Base-by-base conservation (phyloP, 2,888 invertebrate species). In the Trisateles emortualis region DNA sequence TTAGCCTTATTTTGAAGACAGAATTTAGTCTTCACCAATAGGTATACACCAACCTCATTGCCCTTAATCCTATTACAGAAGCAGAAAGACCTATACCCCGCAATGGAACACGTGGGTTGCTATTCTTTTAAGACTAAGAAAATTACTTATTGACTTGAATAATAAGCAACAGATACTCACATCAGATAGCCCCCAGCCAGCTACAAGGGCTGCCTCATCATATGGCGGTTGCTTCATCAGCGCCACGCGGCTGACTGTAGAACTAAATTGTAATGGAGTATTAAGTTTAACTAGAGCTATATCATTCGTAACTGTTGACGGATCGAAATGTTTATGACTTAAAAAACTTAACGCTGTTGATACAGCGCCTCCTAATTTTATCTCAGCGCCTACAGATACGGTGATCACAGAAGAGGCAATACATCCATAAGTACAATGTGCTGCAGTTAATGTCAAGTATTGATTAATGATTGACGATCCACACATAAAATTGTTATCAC, bases 111-210 rank as follows among this genome's bases (percentile, higher is more conserved):
- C n/a, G n/a, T n/a, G n/a, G n/a, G n/a, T n/a, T n/a, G n/a, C n/a
- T n/a, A n/a, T n/a, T n/a, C n/a, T n/a, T n/a, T n/a, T n/a, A n/a
- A n/a, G n/a, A n/a, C n/a, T n/a, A n/a, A n/a, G n/a, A n/a, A n/a
- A n/a, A n/a, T n/a, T n/a, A n/a, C n/a, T n/a, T n/a, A n/a, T n/a
- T n/a, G n/a, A n/a, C n/a, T n/a, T n/a, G n/a, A n/a, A n/a, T n/a
- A n/a, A n/a, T n/a, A n/a, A n/a, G 6, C 24, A 5, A 22, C 1
- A 45, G 3, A 24, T 2, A 59, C 74, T 74, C 52, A 76, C 76
- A 45, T 73, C 65, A 1, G 62, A 36, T 9, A 59, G 56, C 11
- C 76, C 74, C 74, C 74, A 76, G 0, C 74, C 76, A 33, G 72
- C 57, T 19, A 70, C 58, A 29, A 51, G 59, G 0, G 53, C 73